Base-by-base conservation (phyloP, 2,113 vertebrate species). In the Leucoraja erinaceus region DNA sequence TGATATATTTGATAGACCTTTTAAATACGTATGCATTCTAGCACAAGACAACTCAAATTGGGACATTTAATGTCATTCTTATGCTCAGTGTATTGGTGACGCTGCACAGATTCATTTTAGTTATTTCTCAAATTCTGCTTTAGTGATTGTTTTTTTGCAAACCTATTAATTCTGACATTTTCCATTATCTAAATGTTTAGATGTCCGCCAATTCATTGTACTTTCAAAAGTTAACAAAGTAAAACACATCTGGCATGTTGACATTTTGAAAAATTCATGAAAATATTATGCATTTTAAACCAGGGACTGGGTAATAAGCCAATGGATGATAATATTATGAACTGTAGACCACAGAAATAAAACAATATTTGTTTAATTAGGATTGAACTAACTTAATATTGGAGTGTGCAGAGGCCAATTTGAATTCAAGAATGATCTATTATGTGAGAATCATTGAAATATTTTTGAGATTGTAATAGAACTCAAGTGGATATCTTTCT, bases 161-260 rank as follows among this genome's bases (percentile, higher is more conserved):
- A 93, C 74, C 38, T 74, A 84, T 81, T 72, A 86, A 72, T 93
- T 72, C 68, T 93, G 79, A 93, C 66, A 86, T 93, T 93, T 86
- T 72, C 93, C 47, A 79, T 59, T 56, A 86, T 72, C 79, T 93
- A 93, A 93, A 94, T 93, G 94, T 95, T 94, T 94, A 94, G 93
- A 94, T 93, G 94, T 77, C 93, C 94, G 93, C 94, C 81, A 95
- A 94, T 93, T 93, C 94, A 94, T 94, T 94, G 81, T 90, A 93
- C 75, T 93, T 93, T 93, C 93, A 91, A 70, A 59, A 93, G 94
- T 93, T 93, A 93, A 94, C 93, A 94, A 90, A 79, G 70, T 54
- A 83, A 93, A 70, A 93, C 63, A 83, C 92, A 93, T 93, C 93
- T 94, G 93, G 90, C 93, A 68, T 81, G 28, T 90, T 93, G 93